Percentiles rank a stretch among this genome's conserved stretches.
These are phyloP conservation scores for Amphilophus citrinellus DNA, from an alignment of 2,113 vertebrate genomes.

Conservation along the genomic window DNA sequence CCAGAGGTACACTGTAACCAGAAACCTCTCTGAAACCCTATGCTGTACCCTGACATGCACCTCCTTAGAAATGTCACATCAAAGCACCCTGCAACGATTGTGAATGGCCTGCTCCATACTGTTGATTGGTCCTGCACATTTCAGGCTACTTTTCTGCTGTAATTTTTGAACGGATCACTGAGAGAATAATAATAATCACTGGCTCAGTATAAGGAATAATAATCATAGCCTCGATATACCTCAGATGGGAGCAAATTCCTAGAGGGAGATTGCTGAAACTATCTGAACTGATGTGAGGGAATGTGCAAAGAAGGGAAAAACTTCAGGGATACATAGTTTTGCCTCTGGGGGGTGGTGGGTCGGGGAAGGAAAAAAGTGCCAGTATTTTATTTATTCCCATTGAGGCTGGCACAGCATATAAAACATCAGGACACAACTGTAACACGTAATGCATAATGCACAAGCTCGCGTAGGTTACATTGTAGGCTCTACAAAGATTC, in stretches of 20 bases:
- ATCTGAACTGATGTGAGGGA: background rate
- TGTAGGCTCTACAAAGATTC: too few species aligned
- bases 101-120: background rate
- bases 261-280: background rate
- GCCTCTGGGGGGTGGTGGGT: too few species aligned
- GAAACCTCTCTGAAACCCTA: background rate
- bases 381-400: background rate
- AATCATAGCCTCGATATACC: background rate
- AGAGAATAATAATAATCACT: background rate
- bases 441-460: background rate
- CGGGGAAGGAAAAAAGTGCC: background rate
- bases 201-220: background rate
- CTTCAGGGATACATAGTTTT: too few species aligned
- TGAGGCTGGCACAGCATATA: background rate
- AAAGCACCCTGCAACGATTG: background rate
- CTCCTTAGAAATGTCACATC: too few species aligned
- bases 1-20: background rate
- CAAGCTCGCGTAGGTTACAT: too few species aligned
- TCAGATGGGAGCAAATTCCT: background rate
- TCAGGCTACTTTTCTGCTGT: background rate
- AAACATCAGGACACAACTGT: background rate
- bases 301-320: too few species aligned
- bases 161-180: background rate
- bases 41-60: too few species aligned
- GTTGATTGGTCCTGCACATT: background rate